Conservation (phyloP, 2,113 vertebrate species). For the Antigone vipio region DNA sequence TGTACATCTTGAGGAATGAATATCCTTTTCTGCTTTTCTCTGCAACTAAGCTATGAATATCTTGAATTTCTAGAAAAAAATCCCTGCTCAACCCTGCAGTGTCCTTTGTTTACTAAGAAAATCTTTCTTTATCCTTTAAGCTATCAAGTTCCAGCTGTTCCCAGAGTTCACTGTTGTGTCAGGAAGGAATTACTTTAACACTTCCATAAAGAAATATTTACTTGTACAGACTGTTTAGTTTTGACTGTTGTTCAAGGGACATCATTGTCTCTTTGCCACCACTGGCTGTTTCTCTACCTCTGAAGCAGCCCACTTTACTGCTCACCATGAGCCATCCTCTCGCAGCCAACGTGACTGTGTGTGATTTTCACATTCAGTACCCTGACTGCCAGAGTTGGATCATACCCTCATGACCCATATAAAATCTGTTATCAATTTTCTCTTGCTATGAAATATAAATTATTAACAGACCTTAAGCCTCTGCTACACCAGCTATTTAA, state of each 20-base stretch:
- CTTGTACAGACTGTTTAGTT: background rate
- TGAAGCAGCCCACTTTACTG: background rate
- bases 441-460: background rate
- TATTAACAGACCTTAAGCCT: slow-evolving; percentile 9
- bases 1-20: background rate
- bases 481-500: background rate
- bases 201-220: slow-evolving; percentile 16
- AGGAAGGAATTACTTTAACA: slow-evolving; percentile 23
- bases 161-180: background rate
- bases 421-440: slow-evolving; percentile 25
- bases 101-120: background rate
- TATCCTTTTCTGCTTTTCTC: background rate
- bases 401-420: background rate
- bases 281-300: background rate
- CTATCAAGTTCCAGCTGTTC: slow-evolving; percentile 21
- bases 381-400: background rate
- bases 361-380: background rate
- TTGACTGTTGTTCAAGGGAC: background rate
- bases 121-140: slow-evolving; percentile 31
- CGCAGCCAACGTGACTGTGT: background rate
- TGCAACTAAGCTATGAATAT: background rate
- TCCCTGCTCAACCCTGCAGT: background rate
- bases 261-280: background rate
- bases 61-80: background rate
- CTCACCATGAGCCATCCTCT: background rate